These are phyloP conservation scores for Ambastaia sidthimunki DNA, from an alignment of 2,797 vertebrate genomes.

Conservation along the genomic window DNA sequence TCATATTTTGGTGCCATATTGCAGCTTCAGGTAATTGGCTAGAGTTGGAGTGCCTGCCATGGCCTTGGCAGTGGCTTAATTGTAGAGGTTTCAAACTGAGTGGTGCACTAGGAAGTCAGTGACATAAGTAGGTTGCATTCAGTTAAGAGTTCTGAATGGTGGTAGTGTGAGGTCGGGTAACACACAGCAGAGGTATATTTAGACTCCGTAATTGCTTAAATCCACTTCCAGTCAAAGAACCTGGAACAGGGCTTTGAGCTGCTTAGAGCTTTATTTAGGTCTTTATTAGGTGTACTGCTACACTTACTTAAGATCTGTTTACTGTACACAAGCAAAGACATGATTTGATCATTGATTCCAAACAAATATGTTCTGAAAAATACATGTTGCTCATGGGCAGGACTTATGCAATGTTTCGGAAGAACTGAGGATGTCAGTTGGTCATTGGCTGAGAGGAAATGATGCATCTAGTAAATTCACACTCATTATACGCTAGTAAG, in stretches of 20 bases:
- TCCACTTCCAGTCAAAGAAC: constrained; percentile 66
- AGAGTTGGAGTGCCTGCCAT: background rate
- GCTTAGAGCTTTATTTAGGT: constrained; percentile 54
- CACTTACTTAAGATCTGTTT: constrained; percentile 61
- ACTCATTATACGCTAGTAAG: background rate
- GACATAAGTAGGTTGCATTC: constrained; percentile 4
- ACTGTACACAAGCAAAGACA: constrained; percentile 29
- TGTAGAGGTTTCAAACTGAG: background rate
- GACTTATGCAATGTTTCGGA: constrained; percentile 3
- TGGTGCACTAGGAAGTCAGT: background rate
- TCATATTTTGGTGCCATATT: background rate
- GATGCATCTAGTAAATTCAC: background rate
- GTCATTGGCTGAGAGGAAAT: background rate
- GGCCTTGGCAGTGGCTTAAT: background rate
- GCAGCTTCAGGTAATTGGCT: background rate
- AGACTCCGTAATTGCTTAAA: constrained; percentile 72
- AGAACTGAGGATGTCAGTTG: background rate
- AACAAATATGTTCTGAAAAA: background rate
- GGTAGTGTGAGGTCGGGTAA: constrained; percentile 43
- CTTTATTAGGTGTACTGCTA: constrained; percentile 50
- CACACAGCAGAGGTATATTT: constrained; percentile 66
- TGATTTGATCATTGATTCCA: constrained; percentile 14
- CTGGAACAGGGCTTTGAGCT: constrained; percentile 69
- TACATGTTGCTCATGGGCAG: background rate
- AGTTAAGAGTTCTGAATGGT: constrained; percentile 33